These are phyloP conservation scores for Todiramphus saurophagus DNA, from an alignment of 2,113 vertebrate genomes.

Conservation along the genomic window DNA sequence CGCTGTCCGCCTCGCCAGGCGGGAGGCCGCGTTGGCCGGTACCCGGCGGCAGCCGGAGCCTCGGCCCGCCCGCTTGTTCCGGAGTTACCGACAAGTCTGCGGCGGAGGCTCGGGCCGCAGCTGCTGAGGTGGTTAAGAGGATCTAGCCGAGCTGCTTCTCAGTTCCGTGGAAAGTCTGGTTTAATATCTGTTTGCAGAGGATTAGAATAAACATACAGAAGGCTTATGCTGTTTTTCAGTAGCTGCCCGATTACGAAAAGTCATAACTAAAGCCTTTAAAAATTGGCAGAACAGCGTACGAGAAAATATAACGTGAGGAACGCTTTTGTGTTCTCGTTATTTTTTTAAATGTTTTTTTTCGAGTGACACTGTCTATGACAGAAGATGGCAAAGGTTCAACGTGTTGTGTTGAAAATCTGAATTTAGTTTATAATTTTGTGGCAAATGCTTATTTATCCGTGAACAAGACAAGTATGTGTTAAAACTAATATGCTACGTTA, in stretches of 20 bases:
- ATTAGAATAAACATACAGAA: background rate
- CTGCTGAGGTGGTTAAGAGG: background rate
- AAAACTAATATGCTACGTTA: background rate
- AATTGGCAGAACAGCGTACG: background rate
- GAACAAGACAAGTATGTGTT: background rate
- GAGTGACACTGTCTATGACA: rapidly evolving
- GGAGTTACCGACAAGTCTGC: background rate
- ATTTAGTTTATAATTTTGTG: background rate
- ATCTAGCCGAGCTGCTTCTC: background rate
- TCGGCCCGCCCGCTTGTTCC: too few species aligned
- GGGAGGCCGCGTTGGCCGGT: too few species aligned
- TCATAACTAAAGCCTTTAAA: background rate
- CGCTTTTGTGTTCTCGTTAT: rapidly evolving
- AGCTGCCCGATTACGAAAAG: background rate
- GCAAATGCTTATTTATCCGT: background rate
- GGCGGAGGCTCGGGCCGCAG: background rate
- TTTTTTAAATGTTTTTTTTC: background rate
- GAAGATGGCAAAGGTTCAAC: background rate
- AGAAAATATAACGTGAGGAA: background rate
- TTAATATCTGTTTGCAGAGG: background rate
- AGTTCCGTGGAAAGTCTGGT: background rate
- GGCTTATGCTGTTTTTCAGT: background rate
- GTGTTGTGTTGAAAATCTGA: rapidly evolving
- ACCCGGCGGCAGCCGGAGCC: background rate
- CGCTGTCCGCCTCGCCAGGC: too few species aligned